A percentile compares a stretch with the other conserved stretches of the same genome.
These are phyloP conservation scores for Tenthredo amoena DNA, from an alignment of 2,888 invertebrate species.

Conservation along the genomic window DNA sequence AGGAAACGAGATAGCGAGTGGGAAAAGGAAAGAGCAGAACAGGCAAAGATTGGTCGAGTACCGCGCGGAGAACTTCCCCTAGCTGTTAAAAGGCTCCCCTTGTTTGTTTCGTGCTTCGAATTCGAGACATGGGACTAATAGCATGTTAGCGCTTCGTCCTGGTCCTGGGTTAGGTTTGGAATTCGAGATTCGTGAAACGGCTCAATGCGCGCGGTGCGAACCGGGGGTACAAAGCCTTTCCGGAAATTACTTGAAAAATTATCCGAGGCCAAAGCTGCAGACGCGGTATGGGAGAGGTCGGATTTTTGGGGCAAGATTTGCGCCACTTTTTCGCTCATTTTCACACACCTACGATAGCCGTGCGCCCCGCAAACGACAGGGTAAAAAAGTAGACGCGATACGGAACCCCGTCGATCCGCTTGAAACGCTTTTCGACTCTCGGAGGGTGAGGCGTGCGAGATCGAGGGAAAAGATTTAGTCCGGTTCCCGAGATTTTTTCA, in stretches of 20 bases:
- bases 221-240: neutral
- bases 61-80: neutral
- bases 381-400: slow-evolving; percentile 11
- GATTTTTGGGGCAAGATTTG: neutral
- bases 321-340: neutral
- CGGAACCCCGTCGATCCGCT: neutral
- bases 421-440: slow-evolving; percentile 6
- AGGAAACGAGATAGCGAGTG: slow-evolving; percentile 11
- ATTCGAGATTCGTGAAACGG: neutral
- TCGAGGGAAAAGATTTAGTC: slow-evolving; percentile 55
- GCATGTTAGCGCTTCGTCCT: neutral
- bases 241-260: neutral
- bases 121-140: slow-evolving; percentile 19
- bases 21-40: neutral
- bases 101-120: slow-evolving; percentile 34
- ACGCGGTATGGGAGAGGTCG: neutral
- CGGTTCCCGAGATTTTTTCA: slow-evolving; percentile 60
- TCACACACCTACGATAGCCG: neutral
- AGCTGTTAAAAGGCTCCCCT: slow-evolving; percentile 25
- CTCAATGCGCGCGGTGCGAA: neutral
- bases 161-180: neutral
- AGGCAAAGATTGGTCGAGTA: slow-evolving; percentile 29
- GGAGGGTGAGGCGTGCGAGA: slow-evolving; percentile 11
- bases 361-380: neutral
- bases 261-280: neutral